Evolutionary conservation across 2,888 invertebrate species (phyloP), one percentile per base, ranked within the genome.

Genomic region (Caenorhabditis sp.): DNA sequence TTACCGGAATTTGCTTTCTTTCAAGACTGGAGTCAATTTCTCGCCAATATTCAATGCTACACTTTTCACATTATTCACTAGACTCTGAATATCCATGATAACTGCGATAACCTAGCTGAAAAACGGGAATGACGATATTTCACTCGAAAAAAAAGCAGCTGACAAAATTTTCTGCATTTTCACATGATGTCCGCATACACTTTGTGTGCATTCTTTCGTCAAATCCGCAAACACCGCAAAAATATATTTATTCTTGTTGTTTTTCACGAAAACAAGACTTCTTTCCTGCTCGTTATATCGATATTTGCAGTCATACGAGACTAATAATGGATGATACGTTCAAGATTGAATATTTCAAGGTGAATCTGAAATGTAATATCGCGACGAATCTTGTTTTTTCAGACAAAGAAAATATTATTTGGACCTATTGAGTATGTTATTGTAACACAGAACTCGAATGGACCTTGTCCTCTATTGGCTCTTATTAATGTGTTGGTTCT

Each of bases 11-110:
- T 84, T 85, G 25, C 86, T 82, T 68, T 84, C 97, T 92, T 94
- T 97, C 70, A 99, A 90, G 63, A 99, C 93, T 63, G 99, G 97
- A 78, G 96, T 97, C 86, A 97, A 91, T 89, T 94, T 95, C 88
- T 97, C 97, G 25, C 97, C 99, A 38, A 97, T 95, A 78, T 94
- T 94, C 27, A 97, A 91, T 36, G 96, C 96, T 57, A 94, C 95
- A 60, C 96, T 95, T 90, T 97, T 97, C 7, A 97, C 93, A 36
- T 93, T 92, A 89, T 97, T 97, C 71, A 97, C 93, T 65, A 97
- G 92, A 91, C 93, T 95, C 90, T 97, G 95, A 96, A 97, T 97
- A 57, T 76, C 74, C 80, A 76, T 75, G 36, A n/a, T 59, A 10
- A 31, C 5, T 7, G 1, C 27, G 31, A 20, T 52, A 52, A 52